phyloP scores from a whole-genome alignment of 1,140 invertebrate species.

The Brachionus asplanchnoidis region DNA sequence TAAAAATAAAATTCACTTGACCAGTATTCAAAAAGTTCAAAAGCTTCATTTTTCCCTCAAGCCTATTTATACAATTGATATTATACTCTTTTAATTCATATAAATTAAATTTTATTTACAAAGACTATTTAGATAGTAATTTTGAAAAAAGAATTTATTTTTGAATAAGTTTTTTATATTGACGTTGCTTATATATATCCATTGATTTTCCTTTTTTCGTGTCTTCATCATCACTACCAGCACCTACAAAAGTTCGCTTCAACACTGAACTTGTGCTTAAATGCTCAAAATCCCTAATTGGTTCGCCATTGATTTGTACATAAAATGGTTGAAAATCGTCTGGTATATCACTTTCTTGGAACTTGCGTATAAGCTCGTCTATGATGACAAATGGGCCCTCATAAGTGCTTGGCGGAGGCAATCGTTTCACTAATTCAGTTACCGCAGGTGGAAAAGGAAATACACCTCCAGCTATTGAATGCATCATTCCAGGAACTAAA shows the following conservation, averaged over 20 bases:
- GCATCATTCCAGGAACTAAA: conserved; percentile 47
- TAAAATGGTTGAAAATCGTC: conserved; percentile 34
- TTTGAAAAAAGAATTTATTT: conserved; percentile 17
- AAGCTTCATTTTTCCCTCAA: background rate
- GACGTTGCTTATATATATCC: conserved; percentile 39
- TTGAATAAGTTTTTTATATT: conserved; percentile 42
- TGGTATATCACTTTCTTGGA: conserved; percentile 15
- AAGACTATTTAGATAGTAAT: background rate
- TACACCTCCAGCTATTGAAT: conserved; percentile 66
- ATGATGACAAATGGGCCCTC: conserved; percentile 43
- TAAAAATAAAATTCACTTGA: background rate
- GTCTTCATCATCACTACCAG: conserved; percentile 33
- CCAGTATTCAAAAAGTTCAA: background rate
- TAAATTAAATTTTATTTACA: conserved; percentile 27
- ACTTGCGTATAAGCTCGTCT: conserved; percentile 22
- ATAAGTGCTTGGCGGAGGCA: conserved; percentile 84
- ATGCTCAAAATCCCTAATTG: conserved; percentile 35
- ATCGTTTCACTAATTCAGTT: conserved; percentile 74
- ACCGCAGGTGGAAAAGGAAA: conserved; percentile 86
- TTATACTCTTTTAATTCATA: background rate
- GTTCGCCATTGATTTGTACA: conserved; percentile 19
- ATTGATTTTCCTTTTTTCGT: conserved; percentile 26
- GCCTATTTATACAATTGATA: background rate
- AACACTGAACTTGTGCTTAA: background rate
- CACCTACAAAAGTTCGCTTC: background rate